phyloP scores from a whole-genome alignment of 2,797 vertebrate species.

The Crenichthys baileyi region DNA sequence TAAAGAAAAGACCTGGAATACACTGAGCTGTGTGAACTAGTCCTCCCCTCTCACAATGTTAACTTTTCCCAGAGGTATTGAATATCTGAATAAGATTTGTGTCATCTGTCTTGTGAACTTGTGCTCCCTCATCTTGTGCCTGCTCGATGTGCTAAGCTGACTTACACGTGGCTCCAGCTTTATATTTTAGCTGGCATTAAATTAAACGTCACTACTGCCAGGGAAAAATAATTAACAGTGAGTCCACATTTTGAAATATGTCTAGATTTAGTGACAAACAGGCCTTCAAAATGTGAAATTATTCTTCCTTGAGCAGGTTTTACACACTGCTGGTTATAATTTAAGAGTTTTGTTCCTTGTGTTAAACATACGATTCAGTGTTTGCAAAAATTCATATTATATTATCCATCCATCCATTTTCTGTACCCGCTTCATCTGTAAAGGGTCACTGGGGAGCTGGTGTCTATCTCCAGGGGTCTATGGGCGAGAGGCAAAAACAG shows the following conservation, averaged over 20 bases:
- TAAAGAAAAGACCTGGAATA: conserved; percentile 20
- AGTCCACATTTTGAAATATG: background rate
- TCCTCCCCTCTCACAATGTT: conserved; percentile 16
- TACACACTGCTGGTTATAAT: background rate
- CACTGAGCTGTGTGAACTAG: conserved; percentile 19
- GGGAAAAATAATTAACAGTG: background rate
- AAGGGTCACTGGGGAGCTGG: too few species aligned
- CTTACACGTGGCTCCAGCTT: background rate
- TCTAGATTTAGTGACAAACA: background rate
- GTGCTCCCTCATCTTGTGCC: background rate
- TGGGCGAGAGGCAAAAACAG: too few species aligned
- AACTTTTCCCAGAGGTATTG: conserved; percentile 19
- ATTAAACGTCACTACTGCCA: background rate
- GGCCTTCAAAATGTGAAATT: background rate
- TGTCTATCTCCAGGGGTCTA: too few species aligned
- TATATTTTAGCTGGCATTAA: background rate
- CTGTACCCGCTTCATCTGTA: too few species aligned
- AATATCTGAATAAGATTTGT: conserved; percentile 17
- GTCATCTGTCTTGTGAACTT: conserved; percentile 5
- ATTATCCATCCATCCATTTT: too few species aligned
- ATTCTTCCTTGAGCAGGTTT: background rate
- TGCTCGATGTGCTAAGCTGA: conserved; percentile 1
- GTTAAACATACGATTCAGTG: background rate
- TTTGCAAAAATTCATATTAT: background rate
- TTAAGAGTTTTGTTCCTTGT: background rate